Evolutionary conservation across 1,140 invertebrate genomes (phyloP), one percentile per base, ranked within the genome.

Genomic region (Lamellibrachia luymesi): DNA sequence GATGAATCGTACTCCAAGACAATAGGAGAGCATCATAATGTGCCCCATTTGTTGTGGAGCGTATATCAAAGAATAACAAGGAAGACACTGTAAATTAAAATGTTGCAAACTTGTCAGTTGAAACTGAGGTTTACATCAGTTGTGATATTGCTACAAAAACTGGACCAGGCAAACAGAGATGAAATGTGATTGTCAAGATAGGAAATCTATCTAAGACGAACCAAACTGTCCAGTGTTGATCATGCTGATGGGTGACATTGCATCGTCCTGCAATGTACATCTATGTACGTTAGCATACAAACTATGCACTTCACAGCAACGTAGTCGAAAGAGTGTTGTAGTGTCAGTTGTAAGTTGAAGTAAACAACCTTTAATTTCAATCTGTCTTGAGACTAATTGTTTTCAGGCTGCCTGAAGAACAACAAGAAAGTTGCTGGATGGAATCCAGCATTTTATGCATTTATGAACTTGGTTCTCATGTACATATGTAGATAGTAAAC

Each of bases 61-160:
- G 38, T 38, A 38, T 38, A 38, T 38, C 38, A 38, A 38, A 80
- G 64, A 6, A 80, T 80, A 22, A 10, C 4, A 22, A 80, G 13
- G 17, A 80, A 80, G 64, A 80, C 64, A 17, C 17, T 80, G 52
- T 80, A 80, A 80, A 80, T 22, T 80, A 38, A 38, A 80, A 80
- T 80, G 5, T 17, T 80, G 25, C 64, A 80, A 17, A 80, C 25
- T 80, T 10, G 64, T 80, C 64, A 80, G 64, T 80, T 22, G 25
- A 56, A 80, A 80, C 64, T 80, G 64, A 80, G 13, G 64, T 80
- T 80, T 80, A 22, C 64, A 80, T 10, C 6, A 22, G 64, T 80
- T 80, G 64, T 80, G 64, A 80, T 80, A 80, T 80, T 80, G 64
- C 64, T 80, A 80, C 64, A 80, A 80, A 80, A 22, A 80, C 64